Conservation (phyloP, 1,140 invertebrate genomes). For the Gryon sp. region DNA sequence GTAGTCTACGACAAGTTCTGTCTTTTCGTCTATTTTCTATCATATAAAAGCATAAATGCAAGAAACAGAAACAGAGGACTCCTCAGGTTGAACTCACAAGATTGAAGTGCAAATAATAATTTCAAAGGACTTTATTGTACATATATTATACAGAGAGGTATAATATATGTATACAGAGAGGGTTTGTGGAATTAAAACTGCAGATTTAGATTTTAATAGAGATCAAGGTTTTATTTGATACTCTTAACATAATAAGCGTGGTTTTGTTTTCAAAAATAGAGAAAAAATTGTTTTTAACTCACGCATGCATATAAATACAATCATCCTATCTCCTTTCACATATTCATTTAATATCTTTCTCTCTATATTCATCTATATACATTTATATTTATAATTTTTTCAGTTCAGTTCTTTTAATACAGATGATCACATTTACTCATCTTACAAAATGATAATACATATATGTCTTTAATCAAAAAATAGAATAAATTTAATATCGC, state of each 20-base stretch:
- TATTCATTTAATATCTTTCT: conserved; percentile 42
- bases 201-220: conserved; percentile 69
- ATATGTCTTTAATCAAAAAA: conserved; percentile 54
- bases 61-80: too few relatives aligned
- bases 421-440: conserved; percentile 59
- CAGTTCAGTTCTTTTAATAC: conserved; percentile 41
- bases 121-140: too few relatives aligned
- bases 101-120: too few relatives aligned
- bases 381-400: conserved; percentile 38
- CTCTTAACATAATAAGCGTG: conserved; percentile 78
- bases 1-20: too few relatives aligned
- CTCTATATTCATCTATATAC: conserved; percentile 27
- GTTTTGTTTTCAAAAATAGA: conserved; percentile 76
- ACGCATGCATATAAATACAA: conserved; percentile 78
- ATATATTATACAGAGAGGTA: too few relatives aligned
- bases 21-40: too few relatives aligned
- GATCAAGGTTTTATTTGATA: conserved; percentile 79
- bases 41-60: too few relatives aligned
- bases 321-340: conserved; percentile 23
- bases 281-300: conserved; percentile 71
- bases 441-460: conserved; percentile 48
- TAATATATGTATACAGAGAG: too few relatives aligned
- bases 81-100: too few relatives aligned
- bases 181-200: too few relatives aligned
- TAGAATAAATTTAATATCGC: conserved; percentile 44